A percentile compares a stretch with the other conserved stretches of the same genome.
Evolutionary conservation across 2,113 vertebrate genomes (phyloP).

Genomic region (Malurus alboscapulatus): DNA sequence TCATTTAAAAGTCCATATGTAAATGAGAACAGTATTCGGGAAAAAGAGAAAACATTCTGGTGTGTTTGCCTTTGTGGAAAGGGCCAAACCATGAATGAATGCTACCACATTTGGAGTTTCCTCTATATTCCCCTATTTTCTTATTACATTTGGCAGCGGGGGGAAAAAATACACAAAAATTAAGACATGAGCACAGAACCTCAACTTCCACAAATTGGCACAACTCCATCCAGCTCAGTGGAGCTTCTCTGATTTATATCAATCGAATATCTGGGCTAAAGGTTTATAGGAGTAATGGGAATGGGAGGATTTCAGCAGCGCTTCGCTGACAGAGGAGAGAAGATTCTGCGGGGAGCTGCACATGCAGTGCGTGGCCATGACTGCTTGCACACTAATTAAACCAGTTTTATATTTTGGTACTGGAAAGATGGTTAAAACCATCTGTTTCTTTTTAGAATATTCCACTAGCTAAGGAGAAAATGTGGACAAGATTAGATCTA

Average conservation of each 20-base stretch:
- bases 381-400: constrained; percentile 38
- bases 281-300: background rate
- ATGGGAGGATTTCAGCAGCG: background rate
- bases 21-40: background rate
- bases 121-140: background rate
- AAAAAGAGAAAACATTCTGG: background rate
- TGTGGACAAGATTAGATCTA: constrained; percentile 44
- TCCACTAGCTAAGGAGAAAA: constrained; percentile 7
- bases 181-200: background rate
- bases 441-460: constrained; percentile 50
- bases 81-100: background rate
- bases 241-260: background rate
- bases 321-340: background rate
- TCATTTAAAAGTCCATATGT: background rate
- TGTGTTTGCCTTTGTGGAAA: constrained; percentile 9
- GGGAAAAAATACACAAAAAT: background rate
- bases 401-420: constrained; percentile 12
- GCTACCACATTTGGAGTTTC: background rate
- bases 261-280: background rate
- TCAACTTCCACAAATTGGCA: background rate
- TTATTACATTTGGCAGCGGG: background rate
- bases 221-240: background rate
- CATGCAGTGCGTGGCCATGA: background rate
- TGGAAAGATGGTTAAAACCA: constrained; percentile 30
- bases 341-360: background rate